Evolutionary conservation across 2,888 invertebrate genomes (phyloP).

Genomic region (Drosophila formosana): DNA sequence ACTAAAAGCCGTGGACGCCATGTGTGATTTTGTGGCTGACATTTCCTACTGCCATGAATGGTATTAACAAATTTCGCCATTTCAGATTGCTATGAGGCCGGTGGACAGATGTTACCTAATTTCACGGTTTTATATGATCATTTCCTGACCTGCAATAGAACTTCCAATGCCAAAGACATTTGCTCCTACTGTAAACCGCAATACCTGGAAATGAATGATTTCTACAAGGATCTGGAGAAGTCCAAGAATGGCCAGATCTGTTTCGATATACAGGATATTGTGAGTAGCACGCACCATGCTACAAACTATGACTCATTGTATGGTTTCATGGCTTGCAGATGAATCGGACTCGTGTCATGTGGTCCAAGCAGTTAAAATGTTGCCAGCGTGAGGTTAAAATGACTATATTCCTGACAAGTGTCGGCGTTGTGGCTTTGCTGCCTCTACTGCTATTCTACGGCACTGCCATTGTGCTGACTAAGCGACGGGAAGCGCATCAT

Average conservation of each 20-base stretch:
- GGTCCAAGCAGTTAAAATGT: conserved; percentile 80
- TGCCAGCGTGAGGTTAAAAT: conserved; percentile 75
- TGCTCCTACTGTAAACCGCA: conserved; percentile 46
- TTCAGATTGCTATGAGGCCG: conserved; percentile 65
- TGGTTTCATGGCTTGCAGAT: conserved; percentile 64
- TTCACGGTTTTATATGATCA: conserved; percentile 33
- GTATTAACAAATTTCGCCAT: not conserved
- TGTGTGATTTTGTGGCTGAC: too few relatives aligned
- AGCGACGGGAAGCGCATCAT: conserved; percentile 73
- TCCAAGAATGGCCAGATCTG: conserved; percentile 72
- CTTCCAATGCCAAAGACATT: not conserved
- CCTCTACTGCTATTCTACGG: conserved; percentile 79
- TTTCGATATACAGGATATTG: conserved; percentile 78
- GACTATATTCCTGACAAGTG: conserved; percentile 61
- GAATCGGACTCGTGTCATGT: conserved; percentile 78
- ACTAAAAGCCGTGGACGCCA: too few relatives aligned
- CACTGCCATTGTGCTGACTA: conserved; percentile 68
- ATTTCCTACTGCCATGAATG: not conserved
- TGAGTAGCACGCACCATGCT: conserved; percentile 19
- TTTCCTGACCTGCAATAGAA: conserved; percentile 37
- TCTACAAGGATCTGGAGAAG: conserved; percentile 71
- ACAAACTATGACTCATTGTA: not conserved
- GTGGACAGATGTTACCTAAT: conserved; percentile 28
- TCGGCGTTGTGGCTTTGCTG: conserved; percentile 57
- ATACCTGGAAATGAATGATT: conserved; percentile 67